Percentiles rank a stretch among this genome's conserved stretches.
These are phyloP conservation scores for Boulengeromyrus knoepffleri DNA, from an alignment of 2,113 vertebrate species.

Conservation along the genomic window DNA sequence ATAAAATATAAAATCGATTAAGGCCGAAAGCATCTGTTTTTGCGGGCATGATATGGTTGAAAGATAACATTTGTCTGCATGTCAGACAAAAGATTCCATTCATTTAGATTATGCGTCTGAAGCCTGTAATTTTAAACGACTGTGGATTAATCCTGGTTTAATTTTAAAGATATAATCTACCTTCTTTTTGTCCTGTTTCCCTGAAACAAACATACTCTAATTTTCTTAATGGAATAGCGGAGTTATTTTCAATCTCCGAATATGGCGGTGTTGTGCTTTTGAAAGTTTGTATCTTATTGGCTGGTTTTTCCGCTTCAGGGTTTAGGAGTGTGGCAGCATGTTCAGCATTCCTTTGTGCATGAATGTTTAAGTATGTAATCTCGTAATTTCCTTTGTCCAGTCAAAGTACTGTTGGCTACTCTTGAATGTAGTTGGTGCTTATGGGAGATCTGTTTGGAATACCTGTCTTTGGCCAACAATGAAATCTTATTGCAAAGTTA, in stretches of 20 bases:
- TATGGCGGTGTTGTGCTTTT: not conserved
- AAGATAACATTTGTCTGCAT: not conserved
- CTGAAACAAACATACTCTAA: not conserved
- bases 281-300: not conserved
- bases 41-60: not conserved
- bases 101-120: not conserved
- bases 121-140: not conserved
- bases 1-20: too few relatives aligned
- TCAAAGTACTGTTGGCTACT: not conserved
- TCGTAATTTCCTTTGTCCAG: not conserved
- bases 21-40: too few relatives aligned
- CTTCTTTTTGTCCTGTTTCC: constrained; percentile 5
- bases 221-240: not conserved
- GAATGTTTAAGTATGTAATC: not conserved
- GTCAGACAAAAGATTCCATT: not conserved
- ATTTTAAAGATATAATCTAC: not conserved
- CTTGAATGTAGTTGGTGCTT: not conserved
- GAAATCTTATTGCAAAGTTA: not conserved
- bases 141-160: not conserved
- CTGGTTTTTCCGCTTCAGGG: not conserved
- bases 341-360: not conserved
- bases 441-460: not conserved
- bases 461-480: not conserved
- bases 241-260: not conserved
- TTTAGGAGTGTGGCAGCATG: not conserved